Percentiles rank a stretch among this genome's conserved stretches.
Conservation (phyloP, 2,113 vertebrate genomes). For the Tapirus terrestris region DNA sequence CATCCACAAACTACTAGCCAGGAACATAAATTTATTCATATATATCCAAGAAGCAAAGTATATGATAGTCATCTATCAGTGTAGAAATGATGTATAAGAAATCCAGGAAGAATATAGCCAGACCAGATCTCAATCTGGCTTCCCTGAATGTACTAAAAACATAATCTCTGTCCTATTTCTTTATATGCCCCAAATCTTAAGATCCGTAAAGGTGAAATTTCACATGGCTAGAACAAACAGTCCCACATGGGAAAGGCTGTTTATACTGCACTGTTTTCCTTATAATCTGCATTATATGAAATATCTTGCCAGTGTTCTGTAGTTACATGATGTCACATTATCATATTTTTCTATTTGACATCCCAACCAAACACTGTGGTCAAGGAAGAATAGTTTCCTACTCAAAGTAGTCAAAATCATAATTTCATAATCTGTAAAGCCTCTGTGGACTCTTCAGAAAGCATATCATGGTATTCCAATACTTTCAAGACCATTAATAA, state of each 20-base stretch:
- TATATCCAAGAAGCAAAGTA: conserved; percentile 3
- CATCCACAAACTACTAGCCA: neutral
- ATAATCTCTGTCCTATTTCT: neutral
- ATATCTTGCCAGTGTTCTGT: neutral
- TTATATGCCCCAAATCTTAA: neutral
- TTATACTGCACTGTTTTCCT: neutral
- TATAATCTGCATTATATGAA: neutral
- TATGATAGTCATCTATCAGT: conserved; percentile 25
- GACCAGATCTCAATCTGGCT: neutral
- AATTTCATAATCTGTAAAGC: neutral
- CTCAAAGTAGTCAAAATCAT: neutral
- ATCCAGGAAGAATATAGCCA: neutral
- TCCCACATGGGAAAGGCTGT: neutral
- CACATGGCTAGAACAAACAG: neutral
- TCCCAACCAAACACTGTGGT: neutral
- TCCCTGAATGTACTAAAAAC: neutral
- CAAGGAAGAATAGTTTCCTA: neutral
- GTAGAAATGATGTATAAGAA: conserved; percentile 45
- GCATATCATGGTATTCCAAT: neutral
- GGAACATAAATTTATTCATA: conserved; percentile 43
- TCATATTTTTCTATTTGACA: neutral
- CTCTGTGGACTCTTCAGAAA: neutral
- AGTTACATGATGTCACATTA: neutral
- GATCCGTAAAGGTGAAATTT: neutral
- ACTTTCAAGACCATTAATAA: neutral